Evolutionary conservation across 2,113 vertebrate genomes (phyloP), one percentile per base, ranked within the genome.

Genomic region (human): DNA sequence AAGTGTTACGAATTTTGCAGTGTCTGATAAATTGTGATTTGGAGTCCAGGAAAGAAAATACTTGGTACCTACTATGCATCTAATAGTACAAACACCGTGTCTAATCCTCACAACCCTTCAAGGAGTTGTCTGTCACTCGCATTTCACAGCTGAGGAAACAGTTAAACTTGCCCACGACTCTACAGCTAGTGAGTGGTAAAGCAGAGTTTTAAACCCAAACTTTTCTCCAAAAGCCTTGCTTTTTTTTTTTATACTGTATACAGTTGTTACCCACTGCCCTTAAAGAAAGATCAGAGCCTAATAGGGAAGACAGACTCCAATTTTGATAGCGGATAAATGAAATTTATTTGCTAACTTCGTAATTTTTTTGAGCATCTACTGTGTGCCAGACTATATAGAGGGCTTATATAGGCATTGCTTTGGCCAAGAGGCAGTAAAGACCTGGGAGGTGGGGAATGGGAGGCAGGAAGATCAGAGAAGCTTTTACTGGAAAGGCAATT

Each of bases 101-200:
- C 23, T 83, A 5, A 30, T 61, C n/a, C 25, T 94, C 80, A 35
- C 17, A 70, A 11, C 14, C 16, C 40, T 73, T 43, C 35, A 8
- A 68, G 27, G 10, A 66, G 16, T 14, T 45, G 30, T 84, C 68
- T 45, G 30, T 84, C 68, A 73, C 12, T 38, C 30, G 64, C 27
- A 30, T 70, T 82, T 70, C 57, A 72, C 30, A 86, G 89, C 89
- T 66, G 72, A 89, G 43, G 27, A 92, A 75, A 81, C 25, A 12
- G 45, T 90, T 70, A 17, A 45, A 25, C n/a, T 50, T 95, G 20
- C 64, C n/a, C 40, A 50, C 30, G 25, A 75, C 64, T 48, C 50
- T 75, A 22, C 38, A 72, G n/a, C 35, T 64, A 35, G 17, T 72
- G 17, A 72, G n/a, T 80, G 72, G 50, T 5, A 38, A 38, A 83